Evolutionary conservation across 2,888 invertebrate species (phyloP), one percentile per base, ranked within the genome.

Genomic region (Lysandra coridon): DNA sequence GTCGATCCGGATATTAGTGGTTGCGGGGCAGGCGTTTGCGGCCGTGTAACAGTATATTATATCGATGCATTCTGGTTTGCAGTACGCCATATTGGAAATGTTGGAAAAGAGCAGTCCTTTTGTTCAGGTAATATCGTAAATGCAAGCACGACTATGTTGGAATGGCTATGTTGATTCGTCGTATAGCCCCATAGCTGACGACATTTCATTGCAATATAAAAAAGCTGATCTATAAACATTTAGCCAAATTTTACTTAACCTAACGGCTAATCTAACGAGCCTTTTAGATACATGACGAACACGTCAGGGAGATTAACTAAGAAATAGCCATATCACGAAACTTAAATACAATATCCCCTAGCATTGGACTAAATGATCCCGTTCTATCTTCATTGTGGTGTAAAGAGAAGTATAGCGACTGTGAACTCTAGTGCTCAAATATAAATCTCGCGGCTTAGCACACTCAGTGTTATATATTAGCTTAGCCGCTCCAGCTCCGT

Each of bases 21-120:
- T 23, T 30, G 64, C 33, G 64, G 7, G 40, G 64, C 62, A 57
- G 78, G 78, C 44, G 40, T 44, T 44, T 64, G 78, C 78, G 78
- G 78, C 62, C 78, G 64, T 62, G 40, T 78, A 78, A 78, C 78
- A 62, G 44, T 78, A 78, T 78, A 74, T 78, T 30, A 64, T 44
- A 64, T 77, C 12, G 57, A 77, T 77, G 60, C 30, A 44, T 37
- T 44, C 78, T 78, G 78, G 62, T 78, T 78, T 78, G 23, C 57
- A 44, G 62, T 14, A 64, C 40, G n/a, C 40, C 74, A 74, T 33
- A 69, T 69, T 69, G 69, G 33, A 69, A 69, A 69, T 69, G 33
- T 69, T 69, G 69, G 7, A 69, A 69, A 69, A 76, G 76, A 17
- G 33, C 44, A 77, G n/a, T 57, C 12, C 33, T 60, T 78, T 60